Evolutionary conservation across 2,113 vertebrate genomes (phyloP), one percentile per base, ranked within the genome.

Genomic region (Scomber colias): DNA sequence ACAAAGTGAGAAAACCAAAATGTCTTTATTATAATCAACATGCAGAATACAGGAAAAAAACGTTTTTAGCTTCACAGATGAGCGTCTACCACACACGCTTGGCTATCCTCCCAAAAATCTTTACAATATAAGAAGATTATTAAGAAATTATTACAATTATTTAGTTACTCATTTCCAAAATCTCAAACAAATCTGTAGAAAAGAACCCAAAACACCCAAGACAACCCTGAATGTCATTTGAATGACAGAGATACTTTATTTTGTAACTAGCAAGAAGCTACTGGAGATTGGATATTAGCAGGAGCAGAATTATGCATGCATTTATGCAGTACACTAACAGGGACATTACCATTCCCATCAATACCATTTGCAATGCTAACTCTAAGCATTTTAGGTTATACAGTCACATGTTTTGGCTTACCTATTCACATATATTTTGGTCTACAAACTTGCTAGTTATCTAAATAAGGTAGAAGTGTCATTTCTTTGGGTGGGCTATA

Each of bases 121-220:
- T 96, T 96, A 92, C 83, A 92, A 89, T 92, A 61, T 93, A 94
- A 90, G 97, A 94, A 97, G 95, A 94, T 90, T 87, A 87, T 96
- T 97, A 98, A 96, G 96, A 96, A 97, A 97, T 95, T 96, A 88
- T 97, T 97, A 97, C 96, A 99, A 95, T 91, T 84, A 79, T 90
- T 90, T 16, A 71, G 72, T 87, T 82, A 53, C 82, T 84, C 14
- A 69, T 85, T 89, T 96, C 79, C 84, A 97, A 98, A 98, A 97
- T 96, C 93, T 96, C 94, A 96, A 97, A 97, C 95, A 97, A 96
- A 96, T 95, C 93, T 95, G 97, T 99, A 98, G 95, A 94, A 95
- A 94, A 98, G 95, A 97, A 95, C 86, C 91, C 81, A 92, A 96
- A 95, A 96, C 95, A 92, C 93, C 77, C 84, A 82, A 84, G 63